Evolutionary conservation across 2,888 invertebrate genomes (phyloP), one percentile per base, ranked within the genome.

Genomic region (Nomada ferruginata): DNA sequence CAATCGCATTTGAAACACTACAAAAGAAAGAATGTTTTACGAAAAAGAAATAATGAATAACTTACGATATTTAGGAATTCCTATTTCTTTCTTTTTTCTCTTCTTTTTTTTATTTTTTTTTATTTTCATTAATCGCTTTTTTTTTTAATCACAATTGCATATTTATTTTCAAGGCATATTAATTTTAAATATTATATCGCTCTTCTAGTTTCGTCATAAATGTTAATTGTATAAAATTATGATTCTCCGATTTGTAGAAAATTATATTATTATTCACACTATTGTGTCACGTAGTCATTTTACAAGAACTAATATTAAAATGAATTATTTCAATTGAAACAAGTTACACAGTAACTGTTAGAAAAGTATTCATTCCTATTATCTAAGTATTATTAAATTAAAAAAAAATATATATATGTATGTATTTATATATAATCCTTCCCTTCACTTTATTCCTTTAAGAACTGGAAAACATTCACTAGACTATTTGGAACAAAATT

Each of bases 321-420:
- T 50, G 52, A 72, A 69, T 55, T 50, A 57, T 55, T 71, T n/a
- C 53, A 61, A 72, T 72, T 71, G 64, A 81, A 61, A 72, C 72
- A 81, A 69, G 64, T 81, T 82, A 81, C 72, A 82, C 59, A 76
- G 60, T 81, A 73, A 82, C 69, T 26, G 53, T 71, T 63, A 65
- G 60, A 73, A 52, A 82, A 70, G 50, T 64, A 73, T 55, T 57
- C 66, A 44, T 68, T 61, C 57, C 69, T 83, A 83, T n/a, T n/a
- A 68, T 5, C 72, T 77, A 83, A 68, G 44, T 77, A 74, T 57
- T 36, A 36, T 81, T 82, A 70, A 80, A 65, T 82, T 73, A 70
- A 60, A 66, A 69, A 47, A 15, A 47, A 23, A 23, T 47, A 47
- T 36, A 47, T 7, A 36, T 36, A 36, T 7, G 36, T 36, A 36